phyloP scores from a whole-genome alignment of 2,797 vertebrate genomes.

The Pelochelys cantorii region DNA sequence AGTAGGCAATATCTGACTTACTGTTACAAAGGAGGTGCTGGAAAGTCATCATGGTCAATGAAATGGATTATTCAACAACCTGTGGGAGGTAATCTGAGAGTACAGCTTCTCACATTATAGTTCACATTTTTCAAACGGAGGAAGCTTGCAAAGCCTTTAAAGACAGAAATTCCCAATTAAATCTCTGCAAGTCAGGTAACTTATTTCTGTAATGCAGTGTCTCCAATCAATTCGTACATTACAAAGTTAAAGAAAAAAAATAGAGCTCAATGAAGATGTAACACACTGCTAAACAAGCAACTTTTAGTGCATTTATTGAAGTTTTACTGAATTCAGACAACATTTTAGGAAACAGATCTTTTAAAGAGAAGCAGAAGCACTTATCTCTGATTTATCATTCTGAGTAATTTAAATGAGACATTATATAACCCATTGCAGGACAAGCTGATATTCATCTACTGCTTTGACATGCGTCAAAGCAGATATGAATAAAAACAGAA shows the following conservation, averaged over 20 bases:
- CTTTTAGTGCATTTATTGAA: not conserved
- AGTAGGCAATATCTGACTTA: not conserved
- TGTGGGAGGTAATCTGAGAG: not conserved
- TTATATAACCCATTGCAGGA: not conserved
- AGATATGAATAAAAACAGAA: not conserved
- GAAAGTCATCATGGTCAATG: constrained; percentile 8
- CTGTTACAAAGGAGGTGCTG: not conserved
- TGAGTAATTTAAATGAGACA: not conserved
- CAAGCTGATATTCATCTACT: not conserved
- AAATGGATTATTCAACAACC: constrained; percentile 16
- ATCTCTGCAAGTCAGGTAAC: not conserved
- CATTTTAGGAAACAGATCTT: not conserved
- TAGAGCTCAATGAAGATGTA: not conserved
- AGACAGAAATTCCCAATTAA: not conserved
- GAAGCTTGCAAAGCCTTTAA: not conserved
- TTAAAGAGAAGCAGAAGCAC: not conserved
- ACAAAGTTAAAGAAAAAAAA: not conserved
- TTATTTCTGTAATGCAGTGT: constrained; percentile 18
- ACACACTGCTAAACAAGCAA: not conserved
- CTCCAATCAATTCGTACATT: not conserved
- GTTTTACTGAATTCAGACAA: not conserved
- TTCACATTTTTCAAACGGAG: constrained; percentile 17
- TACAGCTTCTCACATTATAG: not conserved
- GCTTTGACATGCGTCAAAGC: not conserved
- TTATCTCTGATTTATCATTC: not conserved